Percentiles rank a stretch among this genome's conserved stretches.
phyloP scores from a whole-genome alignment of 2,888 invertebrate genomes.

The Piscicola geometra region DNA sequence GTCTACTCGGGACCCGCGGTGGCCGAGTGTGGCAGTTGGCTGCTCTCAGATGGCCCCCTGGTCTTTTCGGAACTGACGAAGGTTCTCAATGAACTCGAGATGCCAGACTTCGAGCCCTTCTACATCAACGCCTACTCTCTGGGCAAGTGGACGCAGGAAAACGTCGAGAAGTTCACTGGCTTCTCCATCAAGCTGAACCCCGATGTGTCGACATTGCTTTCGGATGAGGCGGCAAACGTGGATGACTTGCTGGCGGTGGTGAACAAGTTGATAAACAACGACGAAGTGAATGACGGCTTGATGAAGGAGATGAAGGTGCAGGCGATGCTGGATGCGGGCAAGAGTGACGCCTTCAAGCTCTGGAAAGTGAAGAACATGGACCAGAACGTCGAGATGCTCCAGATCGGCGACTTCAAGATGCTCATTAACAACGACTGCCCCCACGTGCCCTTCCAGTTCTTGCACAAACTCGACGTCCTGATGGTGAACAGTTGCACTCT shows the following conservation, averaged over 20 bases:
- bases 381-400: conserved; percentile 12
- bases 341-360: background rate
- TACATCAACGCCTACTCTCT: conserved; percentile 23
- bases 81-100: conserved; percentile 32
- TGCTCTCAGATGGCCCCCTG: conserved; percentile 21
- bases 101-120: conserved; percentile 32
- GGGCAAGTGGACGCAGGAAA: conserved; percentile 32
- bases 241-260: conserved; percentile 11
- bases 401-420: conserved; percentile 32
- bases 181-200: conserved; percentile 31
- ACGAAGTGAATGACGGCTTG: background rate
- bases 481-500: conserved; percentile 8
- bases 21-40: conserved; percentile 30
- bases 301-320: background rate
- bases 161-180: conserved; percentile 30
- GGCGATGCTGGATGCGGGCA: background rate
- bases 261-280: background rate
- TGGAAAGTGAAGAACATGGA: conserved; percentile 7
- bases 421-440: conserved; percentile 24
- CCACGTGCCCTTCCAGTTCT: background rate
- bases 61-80: conserved; percentile 7
- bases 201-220: background rate
- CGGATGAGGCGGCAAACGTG: background rate
- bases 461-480: conserved; percentile 5
- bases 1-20: conserved; percentile 17